phyloP scores from a whole-genome alignment of 2,797 vertebrate species.

The Novumbra hubbsi region DNA sequence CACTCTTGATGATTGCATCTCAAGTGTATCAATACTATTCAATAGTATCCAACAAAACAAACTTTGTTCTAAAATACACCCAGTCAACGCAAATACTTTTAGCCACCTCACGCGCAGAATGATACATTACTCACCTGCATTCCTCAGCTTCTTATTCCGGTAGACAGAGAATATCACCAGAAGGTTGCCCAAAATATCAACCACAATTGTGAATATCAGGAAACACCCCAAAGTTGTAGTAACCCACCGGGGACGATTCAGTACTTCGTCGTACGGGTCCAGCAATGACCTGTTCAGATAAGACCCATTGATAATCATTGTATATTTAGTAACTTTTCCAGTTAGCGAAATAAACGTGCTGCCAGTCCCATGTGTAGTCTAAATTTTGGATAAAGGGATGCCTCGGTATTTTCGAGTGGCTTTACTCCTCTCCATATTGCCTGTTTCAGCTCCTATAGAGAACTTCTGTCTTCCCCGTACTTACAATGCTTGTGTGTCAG shows the following conservation, averaged over 20 bases:
- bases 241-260: constrained; percentile 83
- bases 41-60: not conserved
- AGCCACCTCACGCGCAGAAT: not conserved
- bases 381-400: constrained; percentile 40
- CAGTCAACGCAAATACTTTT: not conserved
- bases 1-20: not conserved
- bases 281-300: constrained; percentile 78
- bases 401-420: constrained; percentile 46
- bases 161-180: constrained; percentile 93
- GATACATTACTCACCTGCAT: constrained; percentile 81
- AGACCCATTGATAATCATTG: constrained; percentile 83
- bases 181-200: constrained; percentile 92
- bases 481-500: constrained; percentile 45
- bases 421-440: constrained; percentile 51
- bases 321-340: constrained; percentile 63
- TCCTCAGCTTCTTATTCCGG: constrained; percentile 92
- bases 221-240: constrained; percentile 83
- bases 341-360: constrained; percentile 47
- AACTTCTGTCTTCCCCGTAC: constrained; percentile 43
- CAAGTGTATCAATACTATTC: not conserved
- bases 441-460: constrained; percentile 18
- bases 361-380: constrained; percentile 24
- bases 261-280: constrained; percentile 60
- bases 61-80: not conserved
- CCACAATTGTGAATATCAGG: constrained; percentile 92